phyloP scores from a whole-genome alignment of 2,113 vertebrate species.

The human (Homo sapiens) region GRCh38 chr11:133283501-133284000 shows the following conservation, averaged over 20 bases:
- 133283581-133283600: no score
- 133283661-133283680: neutral
- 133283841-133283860: neutral
- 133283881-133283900: neutral
- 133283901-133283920: neutral
- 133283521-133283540: no score
- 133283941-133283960: no score
- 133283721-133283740: neutral
- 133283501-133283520: no score
- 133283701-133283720: accelerated
- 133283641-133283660: neutral
- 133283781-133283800: accelerated
- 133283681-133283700: neutral
- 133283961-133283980: neutral
- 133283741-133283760: accelerated
- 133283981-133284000: neutral
- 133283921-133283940: neutral
- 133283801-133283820: neutral
- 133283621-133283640: neutral
- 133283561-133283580: no score
- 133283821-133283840: neutral
- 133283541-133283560: no score
- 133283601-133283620: accelerated
- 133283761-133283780: neutral
- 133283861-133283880: neutral